These are phyloP conservation scores for Rhagium mordax DNA, from an alignment of 2,888 invertebrate genomes.

Conservation along the genomic window DNA sequence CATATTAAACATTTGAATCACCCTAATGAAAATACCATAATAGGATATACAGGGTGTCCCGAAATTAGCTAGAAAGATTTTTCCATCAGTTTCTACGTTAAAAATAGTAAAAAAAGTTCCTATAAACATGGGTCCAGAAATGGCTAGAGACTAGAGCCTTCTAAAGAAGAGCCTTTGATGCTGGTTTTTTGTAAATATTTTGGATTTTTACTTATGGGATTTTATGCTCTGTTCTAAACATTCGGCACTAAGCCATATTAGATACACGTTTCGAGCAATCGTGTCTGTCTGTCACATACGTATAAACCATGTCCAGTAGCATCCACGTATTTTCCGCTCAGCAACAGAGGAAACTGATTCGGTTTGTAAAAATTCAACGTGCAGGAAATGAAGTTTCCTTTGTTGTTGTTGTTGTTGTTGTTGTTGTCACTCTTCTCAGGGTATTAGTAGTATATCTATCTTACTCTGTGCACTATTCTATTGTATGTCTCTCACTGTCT, in stretches of 20 bases:
- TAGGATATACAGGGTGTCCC: no score
- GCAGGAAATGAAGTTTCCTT: constrained; percentile 14
- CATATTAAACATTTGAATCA: no score
- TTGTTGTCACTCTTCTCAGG: constrained; percentile 59
- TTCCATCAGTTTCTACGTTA: no score
- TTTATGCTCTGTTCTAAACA: constrained; percentile 67
- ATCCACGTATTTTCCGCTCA: constrained; percentile 52
- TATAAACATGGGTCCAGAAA: no score
- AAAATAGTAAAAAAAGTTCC: no score
- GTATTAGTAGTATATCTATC: constrained; percentile 72
- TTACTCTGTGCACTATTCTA: constrained; percentile 70
- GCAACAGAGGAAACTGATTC: constrained; percentile 47
- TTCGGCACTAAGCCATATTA: constrained; percentile 68
- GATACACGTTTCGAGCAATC: constrained; percentile 70
- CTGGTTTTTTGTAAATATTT: no score
- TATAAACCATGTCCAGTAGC: constrained; percentile 49
- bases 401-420: no score
- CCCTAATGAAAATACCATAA: no score
- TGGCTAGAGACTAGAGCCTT: no score
- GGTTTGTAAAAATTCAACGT: neutral
- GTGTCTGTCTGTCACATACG: constrained; percentile 67
- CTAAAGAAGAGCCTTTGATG: no score
- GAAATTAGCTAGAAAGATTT: no score
- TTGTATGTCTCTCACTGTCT: constrained; percentile 72
- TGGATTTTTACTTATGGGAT: no score